These are phyloP conservation scores for Amniataba percoides DNA, from an alignment of 2,797 vertebrate genomes.

Conservation along the genomic window DNA sequence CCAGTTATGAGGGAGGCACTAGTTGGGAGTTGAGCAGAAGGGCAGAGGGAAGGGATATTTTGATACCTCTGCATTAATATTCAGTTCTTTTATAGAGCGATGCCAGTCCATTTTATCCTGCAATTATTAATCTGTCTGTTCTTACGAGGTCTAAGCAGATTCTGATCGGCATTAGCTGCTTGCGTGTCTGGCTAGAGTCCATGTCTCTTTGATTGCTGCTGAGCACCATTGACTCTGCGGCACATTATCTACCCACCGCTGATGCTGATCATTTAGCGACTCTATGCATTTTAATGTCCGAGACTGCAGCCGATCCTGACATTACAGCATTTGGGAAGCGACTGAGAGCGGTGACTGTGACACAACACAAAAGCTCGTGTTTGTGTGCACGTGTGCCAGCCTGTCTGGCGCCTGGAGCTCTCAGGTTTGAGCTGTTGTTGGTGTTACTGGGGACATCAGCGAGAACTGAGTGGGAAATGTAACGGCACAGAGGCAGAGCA, in stretches of 20 bases:
- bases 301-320: slow-evolving; percentile 17
- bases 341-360: slow-evolving; percentile 29
- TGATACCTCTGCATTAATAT: slow-evolving; percentile 46
- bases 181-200: slow-evolving; percentile 48
- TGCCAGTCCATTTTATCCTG: slow-evolving; percentile 58
- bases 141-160: slow-evolving; percentile 45
- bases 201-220: slow-evolving; percentile 56
- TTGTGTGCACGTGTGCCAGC: neutral
- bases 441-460: neutral
- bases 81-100: slow-evolving; percentile 50
- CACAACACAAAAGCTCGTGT: slow-evolving; percentile 7
- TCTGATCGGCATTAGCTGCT: slow-evolving; percentile 58
- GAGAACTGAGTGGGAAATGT: neutral
- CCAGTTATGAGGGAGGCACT: slow-evolving; percentile 30
- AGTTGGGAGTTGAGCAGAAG: slow-evolving; percentile 38
- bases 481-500: neutral
- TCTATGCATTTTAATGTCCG: slow-evolving; percentile 55
- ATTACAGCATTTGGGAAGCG: slow-evolving; percentile 17
- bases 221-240: slow-evolving; percentile 53
- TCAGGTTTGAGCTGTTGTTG: slow-evolving; percentile 5
- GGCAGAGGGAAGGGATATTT: slow-evolving; percentile 32
- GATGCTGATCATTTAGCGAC: slow-evolving; percentile 45
- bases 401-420: slow-evolving; percentile 1
- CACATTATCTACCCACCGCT: slow-evolving; percentile 42
- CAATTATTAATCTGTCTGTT: slow-evolving; percentile 66